Percentiles rank a stretch among this genome's conserved stretches.
Evolutionary conservation across 92 coral and sea anemone genomes (phyloP).

Genomic region (Plumapathes pennacea): DNA sequence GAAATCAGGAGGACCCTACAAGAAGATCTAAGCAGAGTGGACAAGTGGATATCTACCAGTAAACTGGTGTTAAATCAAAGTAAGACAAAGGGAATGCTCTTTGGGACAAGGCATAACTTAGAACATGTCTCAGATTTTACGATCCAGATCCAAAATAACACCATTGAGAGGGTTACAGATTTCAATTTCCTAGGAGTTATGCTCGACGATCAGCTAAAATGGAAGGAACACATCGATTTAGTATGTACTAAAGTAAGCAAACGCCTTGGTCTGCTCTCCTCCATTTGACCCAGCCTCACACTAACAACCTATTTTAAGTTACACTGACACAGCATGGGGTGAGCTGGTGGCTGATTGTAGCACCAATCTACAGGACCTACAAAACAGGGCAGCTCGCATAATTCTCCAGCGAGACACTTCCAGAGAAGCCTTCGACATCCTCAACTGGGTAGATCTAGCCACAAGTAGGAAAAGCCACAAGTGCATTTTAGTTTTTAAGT

Average conservation of each 20-base stretch:
- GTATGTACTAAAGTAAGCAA: slow-evolving; percentile 32
- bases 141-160: slow-evolving; percentile 3
- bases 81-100: slow-evolving; percentile 36
- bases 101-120: slow-evolving; percentile 30
- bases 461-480: too few relatives aligned
- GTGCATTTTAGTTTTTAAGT: too few relatives aligned
- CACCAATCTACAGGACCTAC: too few relatives aligned
- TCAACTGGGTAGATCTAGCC: too few relatives aligned
- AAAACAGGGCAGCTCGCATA: too few relatives aligned
- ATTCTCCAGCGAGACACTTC: too few relatives aligned
- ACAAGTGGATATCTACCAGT: background rate
- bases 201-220: slow-evolving; percentile 31
- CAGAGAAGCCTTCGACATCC: too few relatives aligned
- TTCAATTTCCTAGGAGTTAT: slow-evolving; percentile 35
- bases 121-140: background rate
- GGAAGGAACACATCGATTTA: slow-evolving; percentile 39
- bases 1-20: background rate
- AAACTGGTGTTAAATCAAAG: slow-evolving; percentile 15
- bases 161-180: slow-evolving; percentile 16
- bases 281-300: too few relatives aligned
- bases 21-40: slow-evolving; percentile 2
- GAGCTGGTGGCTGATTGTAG: too few relatives aligned
- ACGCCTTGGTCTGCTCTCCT: slow-evolving; percentile 19
- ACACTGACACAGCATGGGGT: too few relatives aligned
- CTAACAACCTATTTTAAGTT: too few relatives aligned